Evolutionary conservation across 2,797 vertebrate species (phyloP).

Genomic region (Anisognathus igniventris): DNA sequence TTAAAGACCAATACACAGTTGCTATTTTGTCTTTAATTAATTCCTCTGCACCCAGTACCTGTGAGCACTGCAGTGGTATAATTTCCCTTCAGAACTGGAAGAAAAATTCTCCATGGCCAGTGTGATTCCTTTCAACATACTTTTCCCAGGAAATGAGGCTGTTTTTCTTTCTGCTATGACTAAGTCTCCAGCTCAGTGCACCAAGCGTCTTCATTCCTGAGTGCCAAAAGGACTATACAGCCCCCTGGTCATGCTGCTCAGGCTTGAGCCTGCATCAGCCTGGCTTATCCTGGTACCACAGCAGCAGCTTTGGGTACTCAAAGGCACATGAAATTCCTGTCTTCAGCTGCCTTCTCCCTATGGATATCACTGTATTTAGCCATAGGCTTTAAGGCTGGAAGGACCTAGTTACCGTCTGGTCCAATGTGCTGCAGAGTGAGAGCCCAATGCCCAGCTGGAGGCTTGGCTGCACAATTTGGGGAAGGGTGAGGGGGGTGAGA

Average conservation of each 20-base stretch:
- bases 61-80: not conserved
- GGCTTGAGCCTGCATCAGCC: not conserved
- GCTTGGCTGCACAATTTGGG: accelerated
- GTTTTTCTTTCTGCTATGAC: not conserved
- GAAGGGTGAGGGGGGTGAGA: not conserved
- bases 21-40: not conserved
- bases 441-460: accelerated
- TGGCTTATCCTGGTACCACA: not conserved
- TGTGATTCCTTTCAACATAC: not conserved
- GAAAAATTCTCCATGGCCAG: not conserved
- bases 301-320: not conserved
- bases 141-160: not conserved
- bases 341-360: not conserved
- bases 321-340: not conserved
- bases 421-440: not conserved
- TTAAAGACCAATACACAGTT: not conserved
- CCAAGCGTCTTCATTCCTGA: accelerated
- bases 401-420: not conserved
- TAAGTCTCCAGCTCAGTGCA: not conserved
- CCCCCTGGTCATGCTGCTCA: not conserved
- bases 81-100: not conserved
- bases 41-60: not conserved
- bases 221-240: not conserved
- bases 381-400: not conserved
- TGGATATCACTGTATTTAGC: not conserved